A percentile compares a stretch with the other conserved stretches of the same genome.
Evolutionary conservation across 2,113 vertebrate species (phyloP).

Genomic region (Tiliqua scincoides): DNA sequence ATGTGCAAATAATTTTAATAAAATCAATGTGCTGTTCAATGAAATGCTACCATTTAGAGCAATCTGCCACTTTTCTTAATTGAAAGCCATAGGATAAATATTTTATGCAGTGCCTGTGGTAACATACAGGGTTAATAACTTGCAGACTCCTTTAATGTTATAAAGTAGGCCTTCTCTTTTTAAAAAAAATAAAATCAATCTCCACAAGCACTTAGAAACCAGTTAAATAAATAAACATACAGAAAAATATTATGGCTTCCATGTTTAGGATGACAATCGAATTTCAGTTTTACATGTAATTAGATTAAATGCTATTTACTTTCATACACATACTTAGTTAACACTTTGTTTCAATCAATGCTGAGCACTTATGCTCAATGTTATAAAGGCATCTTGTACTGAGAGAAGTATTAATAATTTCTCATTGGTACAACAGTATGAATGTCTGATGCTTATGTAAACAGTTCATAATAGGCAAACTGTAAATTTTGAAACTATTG

Average conservation of each 20-base stretch:
- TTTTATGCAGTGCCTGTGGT: constrained; percentile 38
- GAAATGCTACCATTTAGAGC: neutral
- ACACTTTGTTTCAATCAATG: constrained; percentile 29
- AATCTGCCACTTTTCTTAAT: constrained; percentile 43
- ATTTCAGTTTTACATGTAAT: constrained; percentile 17
- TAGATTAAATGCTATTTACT: constrained; percentile 36
- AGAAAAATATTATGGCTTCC: constrained; percentile 3
- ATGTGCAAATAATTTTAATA: constrained; percentile 32
- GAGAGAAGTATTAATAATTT: constrained; percentile 1
- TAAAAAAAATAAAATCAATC: constrained; percentile 1
- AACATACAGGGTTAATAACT: constrained; percentile 40
- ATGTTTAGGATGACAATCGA: constrained; percentile 26
- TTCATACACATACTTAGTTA: neutral
- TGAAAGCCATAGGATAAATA: constrained; percentile 55
- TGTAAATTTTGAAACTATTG: constrained; percentile 21
- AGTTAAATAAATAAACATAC: constrained; percentile 37
- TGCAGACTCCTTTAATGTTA: constrained; percentile 23
- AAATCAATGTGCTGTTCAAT: constrained; percentile 37
- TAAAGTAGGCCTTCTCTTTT: constrained; percentile 33
- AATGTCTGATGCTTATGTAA: neutral
- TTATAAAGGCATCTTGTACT: constrained; percentile 9
- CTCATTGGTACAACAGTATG: neutral
- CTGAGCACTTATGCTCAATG: neutral
- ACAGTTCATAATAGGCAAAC: neutral
- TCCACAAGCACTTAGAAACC: constrained; percentile 35